phyloP scores from a whole-genome alignment of 2,888 invertebrate genomes.

The Glaucopsyche alexis region DNA sequence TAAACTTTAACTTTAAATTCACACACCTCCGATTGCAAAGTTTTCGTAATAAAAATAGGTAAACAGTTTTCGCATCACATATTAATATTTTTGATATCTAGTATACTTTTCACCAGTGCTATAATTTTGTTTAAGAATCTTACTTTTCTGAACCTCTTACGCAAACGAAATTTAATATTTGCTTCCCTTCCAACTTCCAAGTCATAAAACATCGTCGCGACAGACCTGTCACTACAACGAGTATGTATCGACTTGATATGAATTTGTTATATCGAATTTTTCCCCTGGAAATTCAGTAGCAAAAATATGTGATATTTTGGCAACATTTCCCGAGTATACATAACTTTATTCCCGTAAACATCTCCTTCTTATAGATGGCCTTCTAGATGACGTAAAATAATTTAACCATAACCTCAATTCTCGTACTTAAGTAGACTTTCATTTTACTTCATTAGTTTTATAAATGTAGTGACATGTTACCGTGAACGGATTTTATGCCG shows the following conservation, averaged over 20 bases:
- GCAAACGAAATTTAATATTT: constrained; percentile 56
- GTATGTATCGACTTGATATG: constrained; percentile 25
- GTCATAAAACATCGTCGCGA: constrained; percentile 60
- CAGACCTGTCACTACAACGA: constrained; percentile 32
- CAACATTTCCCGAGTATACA: neutral
- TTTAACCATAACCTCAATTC: too few relatives aligned
- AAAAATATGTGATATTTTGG: neutral
- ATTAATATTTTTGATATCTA: too few relatives aligned
- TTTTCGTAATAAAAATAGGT: too few relatives aligned
- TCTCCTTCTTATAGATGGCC: neutral
- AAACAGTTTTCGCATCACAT: too few relatives aligned
- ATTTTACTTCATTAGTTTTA: too few relatives aligned
- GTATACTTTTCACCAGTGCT: neutral
- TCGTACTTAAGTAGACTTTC: too few relatives aligned
- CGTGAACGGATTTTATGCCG: too few relatives aligned
- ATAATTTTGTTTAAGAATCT: neutral
- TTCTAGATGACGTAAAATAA: too few relatives aligned
- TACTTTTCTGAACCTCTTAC: constrained; percentile 48
- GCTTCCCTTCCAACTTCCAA: constrained; percentile 49
- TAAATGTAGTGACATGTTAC: too few relatives aligned
- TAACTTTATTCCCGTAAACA: neutral
- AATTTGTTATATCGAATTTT: constrained; percentile 22
- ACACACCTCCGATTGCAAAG: too few relatives aligned
- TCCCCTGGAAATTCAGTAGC: neutral
- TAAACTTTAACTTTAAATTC: too few relatives aligned